Base-by-base conservation (phyloP, 92 coral and sea anemone genomes). In the Epizoanthus stellaris region DNA sequence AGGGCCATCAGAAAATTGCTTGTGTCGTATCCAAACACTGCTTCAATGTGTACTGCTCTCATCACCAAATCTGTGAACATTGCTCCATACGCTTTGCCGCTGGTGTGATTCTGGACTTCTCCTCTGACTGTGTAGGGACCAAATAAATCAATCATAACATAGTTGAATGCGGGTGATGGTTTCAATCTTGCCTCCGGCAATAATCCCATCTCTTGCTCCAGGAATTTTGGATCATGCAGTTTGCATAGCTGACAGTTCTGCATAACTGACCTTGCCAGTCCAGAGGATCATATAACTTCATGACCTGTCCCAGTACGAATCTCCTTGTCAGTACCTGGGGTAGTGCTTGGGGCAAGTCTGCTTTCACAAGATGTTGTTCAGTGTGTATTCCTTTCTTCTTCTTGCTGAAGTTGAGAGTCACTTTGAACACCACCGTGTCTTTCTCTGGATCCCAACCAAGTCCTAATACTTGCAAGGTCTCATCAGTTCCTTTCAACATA, bases 71-170 rank as follows among this genome's bases (percentile, higher is more conserved):
- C 91, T 11, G 95, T 87, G 80, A 87, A 90, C 66, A 87, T 67
- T 19, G 87, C 90, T 15, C 93, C 93, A 87, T 92, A 90, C 4
- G 93, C 90, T 62, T 92, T 92, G 58, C 93, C 93, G 75, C 91
- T 19, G 91, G 84, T 0, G 91, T 10, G 12, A 0, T 47, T 47
- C 54, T 47, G 54, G 1, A 47, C 54, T 6, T 47, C 83, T 4
- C 83, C 83, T 61, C 89, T 5, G 1, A 93, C 96, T 4, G 81
- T 58, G 62, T 91, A 91, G 12, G 92, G 91, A 6, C 96, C 94
- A 88, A 93, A 93, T 74, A 93, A 45, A 62, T 86, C 94, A 1
- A 93, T 45, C 94, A 91, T 91, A 0, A 76, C 86, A 59, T 66
- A 84, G 81, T 87, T 88, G 73, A 93, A 93, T 25, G 94, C 77